These are phyloP conservation scores for Sipha maydis DNA, from an alignment of 2,888 invertebrate species.

Conservation along the genomic window DNA sequence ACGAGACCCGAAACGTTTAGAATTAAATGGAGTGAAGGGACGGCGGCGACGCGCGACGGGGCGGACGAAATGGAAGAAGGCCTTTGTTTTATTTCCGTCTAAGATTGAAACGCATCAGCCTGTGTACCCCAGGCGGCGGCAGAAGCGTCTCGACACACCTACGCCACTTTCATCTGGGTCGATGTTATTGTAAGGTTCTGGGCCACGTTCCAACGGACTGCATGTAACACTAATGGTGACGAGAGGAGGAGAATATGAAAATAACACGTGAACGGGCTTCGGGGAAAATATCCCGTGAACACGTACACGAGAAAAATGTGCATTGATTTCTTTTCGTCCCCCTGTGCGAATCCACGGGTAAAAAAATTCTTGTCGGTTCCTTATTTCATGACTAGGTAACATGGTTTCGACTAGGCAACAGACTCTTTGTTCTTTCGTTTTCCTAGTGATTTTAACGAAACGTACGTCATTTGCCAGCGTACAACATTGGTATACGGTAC, in stretches of 20 bases:
- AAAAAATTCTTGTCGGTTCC: neutral
- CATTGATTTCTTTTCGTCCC: neutral
- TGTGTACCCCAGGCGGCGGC: neutral
- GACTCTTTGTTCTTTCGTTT: too few species aligned
- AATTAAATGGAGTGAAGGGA: neutral
- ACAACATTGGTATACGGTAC: too few species aligned
- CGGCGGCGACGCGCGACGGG: neutral
- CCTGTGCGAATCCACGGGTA: neutral
- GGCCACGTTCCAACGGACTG: constrained; percentile 11
- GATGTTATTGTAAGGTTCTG: constrained; percentile 38
- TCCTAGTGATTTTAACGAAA: neutral
- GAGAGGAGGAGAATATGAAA: neutral
- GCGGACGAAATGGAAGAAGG: neutral
- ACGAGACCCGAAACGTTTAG: constrained; percentile 27
- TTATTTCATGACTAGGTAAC: neutral
- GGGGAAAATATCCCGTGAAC: neutral
- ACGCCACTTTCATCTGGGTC: constrained; percentile 28
- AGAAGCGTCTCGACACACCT: constrained; percentile 39
- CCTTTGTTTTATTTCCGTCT: constrained; percentile 53
- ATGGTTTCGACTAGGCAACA: too few species aligned
- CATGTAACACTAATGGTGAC: neutral
- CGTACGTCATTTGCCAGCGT: neutral
- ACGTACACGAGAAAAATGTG: neutral
- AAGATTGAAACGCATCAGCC: constrained; percentile 43
- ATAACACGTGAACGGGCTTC: neutral